phyloP scores from a whole-genome alignment of 2,113 vertebrate species.

The Tragelaphus scriptus region DNA sequence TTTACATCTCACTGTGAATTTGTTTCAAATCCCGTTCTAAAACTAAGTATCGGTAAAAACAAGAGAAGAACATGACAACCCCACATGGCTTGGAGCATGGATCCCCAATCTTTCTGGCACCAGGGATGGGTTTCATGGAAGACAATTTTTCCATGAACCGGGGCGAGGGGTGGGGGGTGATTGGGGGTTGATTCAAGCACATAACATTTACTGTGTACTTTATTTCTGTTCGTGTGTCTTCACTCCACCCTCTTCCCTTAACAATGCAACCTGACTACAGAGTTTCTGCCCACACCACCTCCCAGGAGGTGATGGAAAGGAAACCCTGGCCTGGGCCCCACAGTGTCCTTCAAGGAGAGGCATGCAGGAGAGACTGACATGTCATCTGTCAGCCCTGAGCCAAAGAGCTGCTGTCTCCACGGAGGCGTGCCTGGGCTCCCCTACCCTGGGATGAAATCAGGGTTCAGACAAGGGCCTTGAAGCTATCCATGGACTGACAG shows the following conservation, averaged over 20 bases:
- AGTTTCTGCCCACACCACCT: neutral
- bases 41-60: neutral
- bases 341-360: neutral
- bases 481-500: neutral
- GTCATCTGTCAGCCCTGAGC: neutral
- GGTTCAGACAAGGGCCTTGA: constrained; percentile 16
- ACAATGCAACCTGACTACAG: neutral
- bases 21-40: neutral
- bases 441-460: neutral
- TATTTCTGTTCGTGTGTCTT: neutral
- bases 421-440: neutral
- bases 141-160: neutral
- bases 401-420: neutral
- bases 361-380: neutral
- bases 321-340: neutral
- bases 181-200: neutral
- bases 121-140: neutral
- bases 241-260: neutral
- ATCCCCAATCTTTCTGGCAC: neutral
- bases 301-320: neutral
- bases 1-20: neutral
- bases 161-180: neutral
- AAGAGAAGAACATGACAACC: neutral
- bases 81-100: neutral
- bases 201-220: neutral